Base-by-base conservation (phyloP, 2,888 invertebrate species). In the Macaria notata region DNA sequence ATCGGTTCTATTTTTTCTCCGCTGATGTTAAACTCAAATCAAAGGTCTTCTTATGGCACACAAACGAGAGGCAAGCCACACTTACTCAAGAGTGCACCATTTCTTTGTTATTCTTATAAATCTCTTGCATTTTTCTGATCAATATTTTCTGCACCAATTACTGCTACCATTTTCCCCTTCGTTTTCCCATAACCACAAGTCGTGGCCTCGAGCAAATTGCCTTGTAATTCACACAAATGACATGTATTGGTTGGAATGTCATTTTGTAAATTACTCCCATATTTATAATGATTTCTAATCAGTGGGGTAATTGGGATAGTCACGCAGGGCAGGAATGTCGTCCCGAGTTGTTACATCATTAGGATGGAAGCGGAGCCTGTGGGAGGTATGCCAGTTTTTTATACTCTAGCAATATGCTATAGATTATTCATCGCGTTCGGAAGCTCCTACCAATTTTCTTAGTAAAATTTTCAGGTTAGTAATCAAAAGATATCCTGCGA, bases 201-300 rank as follows among this genome's bases (percentile, higher is more conserved):
- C 65, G 47, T 59, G 53, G 70, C 75, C 75, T 63, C 61, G 48
- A 77, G 81, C 80, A 75, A 80, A 79, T 80, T 79, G 72, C 74
- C 65, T 66, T 63, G 76, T 84, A 86, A 86, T 85, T 82, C 74
- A 66, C 41, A 77, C 81, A 82, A 84, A 85, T 84, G 76, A 84
- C 76, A 82, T 76, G 76, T 84, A 85, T 85, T 74, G 84, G 78
- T 81, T 63, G 81, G 85, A 84, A 85, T 86, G 85, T 86, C 83
- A 85, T 86, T 86, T 85, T 69, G 80, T 81, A 83, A 83, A 86
- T 84, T 83, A 76, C 73, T 56, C 52, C 72, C 70, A 72, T 8
- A 48, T 59, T 69, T 70, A 74, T 76, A 75, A 79, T 75, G 6
- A 48, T 59, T 69, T 70, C 73, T 76, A 75, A 79, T 75, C 39